phyloP scores from a whole-genome alignment of 2,113 vertebrate species.

The Asarcornis scutulata region DNA sequence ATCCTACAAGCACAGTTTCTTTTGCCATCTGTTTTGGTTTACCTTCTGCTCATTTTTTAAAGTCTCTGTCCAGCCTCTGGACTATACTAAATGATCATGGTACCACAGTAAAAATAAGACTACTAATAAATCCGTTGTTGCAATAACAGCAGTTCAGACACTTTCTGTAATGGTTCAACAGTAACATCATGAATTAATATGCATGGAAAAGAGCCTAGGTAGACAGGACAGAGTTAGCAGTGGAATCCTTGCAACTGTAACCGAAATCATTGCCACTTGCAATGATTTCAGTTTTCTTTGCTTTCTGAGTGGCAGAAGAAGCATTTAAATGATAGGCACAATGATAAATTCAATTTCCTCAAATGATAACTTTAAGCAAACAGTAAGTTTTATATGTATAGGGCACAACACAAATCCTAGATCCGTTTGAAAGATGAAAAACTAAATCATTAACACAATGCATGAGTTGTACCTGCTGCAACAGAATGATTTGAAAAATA shows the following conservation, averaged over 20 bases:
- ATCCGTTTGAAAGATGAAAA: background rate
- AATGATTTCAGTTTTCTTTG: too few species aligned
- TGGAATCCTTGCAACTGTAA: background rate
- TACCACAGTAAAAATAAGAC: background rate
- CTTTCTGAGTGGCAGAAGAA: background rate
- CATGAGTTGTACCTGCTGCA: background rate
- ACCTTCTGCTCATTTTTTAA: background rate
- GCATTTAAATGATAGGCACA: too few species aligned
- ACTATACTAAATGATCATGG: background rate
- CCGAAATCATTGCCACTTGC: too few species aligned
- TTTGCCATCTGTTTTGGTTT: background rate
- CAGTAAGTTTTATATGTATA: background rate
- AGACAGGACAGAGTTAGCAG: background rate
- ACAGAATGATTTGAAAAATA: background rate
- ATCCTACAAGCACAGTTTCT: background rate
- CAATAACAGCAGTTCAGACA: background rate
- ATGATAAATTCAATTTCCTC: background rate
- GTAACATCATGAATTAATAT: background rate
- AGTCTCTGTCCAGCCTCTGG: background rate
- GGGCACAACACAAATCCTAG: background rate
- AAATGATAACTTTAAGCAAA: background rate
- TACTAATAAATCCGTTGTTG: background rate
- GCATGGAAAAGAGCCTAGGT: rapidly evolving
- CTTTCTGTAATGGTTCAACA: background rate
- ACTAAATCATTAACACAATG: background rate